Conservation (phyloP, 2,888 invertebrate species). For the Druceiella hillmani region DNA sequence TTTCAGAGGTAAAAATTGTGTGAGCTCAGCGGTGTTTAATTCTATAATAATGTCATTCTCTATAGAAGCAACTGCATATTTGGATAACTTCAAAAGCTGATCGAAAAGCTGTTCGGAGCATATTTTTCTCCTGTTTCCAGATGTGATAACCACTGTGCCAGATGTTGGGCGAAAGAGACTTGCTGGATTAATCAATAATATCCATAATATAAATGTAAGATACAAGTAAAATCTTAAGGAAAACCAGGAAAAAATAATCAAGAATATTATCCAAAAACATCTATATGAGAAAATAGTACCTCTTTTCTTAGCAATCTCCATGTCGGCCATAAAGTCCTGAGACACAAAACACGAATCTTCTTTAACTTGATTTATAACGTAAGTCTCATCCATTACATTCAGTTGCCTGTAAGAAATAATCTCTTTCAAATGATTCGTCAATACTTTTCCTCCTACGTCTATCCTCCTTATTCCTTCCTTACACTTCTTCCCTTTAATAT, state of each 20-base stretch:
- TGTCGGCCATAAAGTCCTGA: conserved; percentile 72
- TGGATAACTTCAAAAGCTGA: no score
- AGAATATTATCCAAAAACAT: background rate
- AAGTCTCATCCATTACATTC: conserved; percentile 98
- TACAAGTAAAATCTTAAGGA: background rate
- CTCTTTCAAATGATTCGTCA: conserved; percentile 98
- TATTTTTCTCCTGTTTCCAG: no score
- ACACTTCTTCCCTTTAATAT: conserved; percentile 61
- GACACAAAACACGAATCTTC: conserved; percentile 96
- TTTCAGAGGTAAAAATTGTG: no score
- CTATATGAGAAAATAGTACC: conserved; percentile 26
- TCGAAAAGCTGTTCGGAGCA: no score
- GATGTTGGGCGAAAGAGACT: no score
- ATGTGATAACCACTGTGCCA: no score
- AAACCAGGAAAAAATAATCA: background rate
- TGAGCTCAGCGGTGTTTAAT: no score
- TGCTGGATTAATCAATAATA: no score
- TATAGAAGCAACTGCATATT: no score
- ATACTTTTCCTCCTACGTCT: conserved; percentile 92
- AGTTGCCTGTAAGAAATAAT: conserved; percentile 92
- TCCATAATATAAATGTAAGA: no score
- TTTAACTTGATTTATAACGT: conserved; percentile 97
- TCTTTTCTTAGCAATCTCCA: conserved; percentile 59
- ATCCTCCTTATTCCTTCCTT: conserved; percentile 72
- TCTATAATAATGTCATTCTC: no score